phyloP scores from a whole-genome alignment of 1,140 invertebrate genomes.

The Drosophila carrolli region DNA sequence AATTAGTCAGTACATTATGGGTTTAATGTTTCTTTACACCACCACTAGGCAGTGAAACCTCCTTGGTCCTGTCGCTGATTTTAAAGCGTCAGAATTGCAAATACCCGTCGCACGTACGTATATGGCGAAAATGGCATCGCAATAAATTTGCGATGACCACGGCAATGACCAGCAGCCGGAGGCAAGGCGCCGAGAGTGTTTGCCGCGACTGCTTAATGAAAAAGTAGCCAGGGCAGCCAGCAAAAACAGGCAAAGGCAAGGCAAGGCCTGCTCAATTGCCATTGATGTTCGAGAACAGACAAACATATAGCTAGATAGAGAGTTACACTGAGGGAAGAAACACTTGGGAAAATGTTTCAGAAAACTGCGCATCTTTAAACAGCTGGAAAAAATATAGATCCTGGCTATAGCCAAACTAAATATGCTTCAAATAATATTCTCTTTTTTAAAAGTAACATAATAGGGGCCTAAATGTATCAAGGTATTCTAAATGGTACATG shows the following conservation, averaged over 20 bases:
- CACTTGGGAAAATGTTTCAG: not conserved
- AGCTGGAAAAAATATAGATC: too few species aligned
- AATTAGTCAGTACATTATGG: conserved; percentile 46
- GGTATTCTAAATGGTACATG: too few species aligned
- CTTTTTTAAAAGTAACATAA: too few species aligned
- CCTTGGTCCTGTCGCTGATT: conserved; percentile 8
- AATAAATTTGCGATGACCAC: conserved; percentile 63
- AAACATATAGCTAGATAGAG: conserved; percentile 9
- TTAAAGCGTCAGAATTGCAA: conserved; percentile 68
- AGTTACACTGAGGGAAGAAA: conserved; percentile 3
- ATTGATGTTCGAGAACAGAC: conserved; percentile 72
- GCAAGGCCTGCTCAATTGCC: conserved; percentile 46
- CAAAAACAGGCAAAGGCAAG: conserved; percentile 35
- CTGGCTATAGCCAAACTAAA: too few species aligned
- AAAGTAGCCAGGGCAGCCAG: conserved; percentile 31
- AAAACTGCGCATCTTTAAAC: too few species aligned
- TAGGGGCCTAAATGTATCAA: too few species aligned
- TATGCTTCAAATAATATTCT: too few species aligned
- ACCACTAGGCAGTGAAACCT: conserved; percentile 16
- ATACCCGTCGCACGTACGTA: conserved; percentile 65
- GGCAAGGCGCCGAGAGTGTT: conserved; percentile 40
- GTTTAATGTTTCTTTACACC: conserved; percentile 15
- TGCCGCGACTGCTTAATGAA: conserved; percentile 42
- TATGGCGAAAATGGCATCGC: conserved; percentile 61
- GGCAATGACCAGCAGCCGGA: conserved; percentile 25